Evolutionary conservation across 2,888 invertebrate species (phyloP).

Genomic region (Pherbina coryleti): DNA sequence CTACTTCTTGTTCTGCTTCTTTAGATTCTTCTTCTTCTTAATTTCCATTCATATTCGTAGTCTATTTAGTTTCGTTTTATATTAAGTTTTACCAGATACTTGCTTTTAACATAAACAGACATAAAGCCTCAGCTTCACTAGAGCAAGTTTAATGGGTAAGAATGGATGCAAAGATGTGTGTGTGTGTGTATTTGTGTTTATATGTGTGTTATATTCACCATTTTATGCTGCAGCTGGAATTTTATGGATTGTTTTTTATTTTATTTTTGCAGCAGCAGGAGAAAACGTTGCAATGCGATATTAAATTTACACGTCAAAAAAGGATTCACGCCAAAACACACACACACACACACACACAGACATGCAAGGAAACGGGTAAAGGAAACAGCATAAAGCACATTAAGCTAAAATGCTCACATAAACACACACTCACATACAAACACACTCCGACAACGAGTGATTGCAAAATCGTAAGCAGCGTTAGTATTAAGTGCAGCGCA

Average conservation of each 20-base stretch:
- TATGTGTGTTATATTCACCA: not conserved
- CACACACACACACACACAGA: not conserved
- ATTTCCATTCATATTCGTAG: not conserved
- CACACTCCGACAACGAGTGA: not conserved
- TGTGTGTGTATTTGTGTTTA: not conserved
- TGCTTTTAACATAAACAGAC: not conserved
- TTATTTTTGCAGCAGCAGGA: not conserved
- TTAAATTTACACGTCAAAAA: slow-evolving; percentile 16
- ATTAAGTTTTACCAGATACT: not conserved
- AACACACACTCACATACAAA: not conserved
- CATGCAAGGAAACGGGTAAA: not conserved
- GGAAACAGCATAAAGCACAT: not conserved
- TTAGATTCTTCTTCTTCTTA: not conserved
- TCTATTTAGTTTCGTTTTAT: not conserved
- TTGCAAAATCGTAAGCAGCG: not conserved
- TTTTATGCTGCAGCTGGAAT: too few species aligned
- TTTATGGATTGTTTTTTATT: not conserved
- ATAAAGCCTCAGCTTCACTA: not conserved
- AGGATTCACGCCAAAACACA: not conserved
- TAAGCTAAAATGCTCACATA: not conserved
- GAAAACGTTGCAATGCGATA: slow-evolving; percentile 22
- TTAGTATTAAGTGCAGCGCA: not conserved
- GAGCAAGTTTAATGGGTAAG: slow-evolving; percentile 18
- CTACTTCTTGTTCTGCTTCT: not conserved
- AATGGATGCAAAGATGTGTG: not conserved